Evolutionary conservation across 2,113 vertebrate genomes (phyloP).

Genomic region (Bostrychus sinensis): DNA sequence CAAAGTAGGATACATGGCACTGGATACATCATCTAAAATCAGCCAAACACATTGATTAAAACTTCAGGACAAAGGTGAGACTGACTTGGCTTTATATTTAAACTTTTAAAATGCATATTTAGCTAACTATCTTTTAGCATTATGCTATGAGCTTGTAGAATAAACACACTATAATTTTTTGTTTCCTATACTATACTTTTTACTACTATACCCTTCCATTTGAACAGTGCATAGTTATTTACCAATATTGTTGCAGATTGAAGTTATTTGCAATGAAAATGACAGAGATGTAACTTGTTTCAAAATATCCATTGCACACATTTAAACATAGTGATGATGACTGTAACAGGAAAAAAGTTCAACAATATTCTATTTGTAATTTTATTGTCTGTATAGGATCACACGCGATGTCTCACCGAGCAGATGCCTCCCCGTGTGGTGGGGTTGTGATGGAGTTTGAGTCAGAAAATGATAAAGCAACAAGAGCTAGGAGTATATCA

Average conservation of each 20-base stretch:
- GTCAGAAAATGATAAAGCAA: constrained; percentile 58
- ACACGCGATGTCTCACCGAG: constrained; percentile 71
- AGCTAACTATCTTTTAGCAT: too few relatives aligned
- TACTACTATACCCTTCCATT: neutral
- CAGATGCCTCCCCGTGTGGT: constrained; percentile 63
- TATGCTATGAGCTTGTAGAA: too few relatives aligned
- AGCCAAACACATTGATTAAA: constrained; percentile 51
- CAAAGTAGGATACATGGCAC: constrained; percentile 74
- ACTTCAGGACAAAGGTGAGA: constrained; percentile 66
- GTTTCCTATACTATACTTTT: neutral
- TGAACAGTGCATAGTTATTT: neutral
- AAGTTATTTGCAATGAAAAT: neutral
- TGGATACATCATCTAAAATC: constrained; percentile 57
- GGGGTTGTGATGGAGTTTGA: constrained; percentile 73
- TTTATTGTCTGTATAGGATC: constrained; percentile 16
- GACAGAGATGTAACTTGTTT: neutral
- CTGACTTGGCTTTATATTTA: constrained; percentile 20
- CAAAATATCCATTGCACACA: neutral
- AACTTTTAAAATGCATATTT: neutral
- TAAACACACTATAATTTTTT: neutral
- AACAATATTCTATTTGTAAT: too few relatives aligned
- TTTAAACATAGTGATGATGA: constrained; percentile 1
- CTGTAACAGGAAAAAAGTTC: constrained; percentile 26
- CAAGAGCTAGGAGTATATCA: constrained; percentile 59
- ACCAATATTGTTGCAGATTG: neutral